phyloP scores from a whole-genome alignment of 2,888 invertebrate species.

The Mayetiola destructor region DNA sequence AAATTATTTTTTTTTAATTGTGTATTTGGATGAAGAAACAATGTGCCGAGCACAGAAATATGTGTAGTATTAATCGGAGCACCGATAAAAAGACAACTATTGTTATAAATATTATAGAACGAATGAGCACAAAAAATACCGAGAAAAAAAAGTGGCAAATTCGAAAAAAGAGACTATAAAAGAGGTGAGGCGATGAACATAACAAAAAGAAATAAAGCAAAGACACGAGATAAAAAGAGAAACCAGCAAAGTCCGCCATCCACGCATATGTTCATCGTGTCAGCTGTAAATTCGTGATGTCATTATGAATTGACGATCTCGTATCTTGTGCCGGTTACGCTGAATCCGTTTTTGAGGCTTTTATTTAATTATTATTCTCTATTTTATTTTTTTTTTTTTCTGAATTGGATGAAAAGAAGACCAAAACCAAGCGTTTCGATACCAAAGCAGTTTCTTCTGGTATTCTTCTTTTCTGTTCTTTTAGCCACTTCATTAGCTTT shows the following conservation, averaged over 20 bases:
- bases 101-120: neutral
- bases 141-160: neutral
- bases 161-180: neutral
- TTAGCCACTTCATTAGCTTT: too few species aligned
- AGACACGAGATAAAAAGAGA: neutral
- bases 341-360: neutral
- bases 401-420: neutral
- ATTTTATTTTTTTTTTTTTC: neutral
- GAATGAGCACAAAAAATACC: neutral
- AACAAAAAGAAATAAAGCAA: neutral
- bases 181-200: neutral
- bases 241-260: neutral
- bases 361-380: neutral
- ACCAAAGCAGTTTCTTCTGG: too few species aligned
- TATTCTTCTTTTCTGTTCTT: too few species aligned
- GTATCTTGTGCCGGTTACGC: neutral
- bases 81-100: neutral
- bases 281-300: slow-evolving; percentile 9
- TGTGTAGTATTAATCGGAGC: neutral
- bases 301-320: too few species aligned
- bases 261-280: neutral
- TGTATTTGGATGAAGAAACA: too few species aligned
- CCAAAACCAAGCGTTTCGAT: too few species aligned
- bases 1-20: too few species aligned
- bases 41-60: too few species aligned